A percentile compares a stretch with the other conserved stretches of the same genome.
phyloP scores from a whole-genome alignment of 2,888 invertebrate genomes.

The Ophioninae sp. region DNA sequence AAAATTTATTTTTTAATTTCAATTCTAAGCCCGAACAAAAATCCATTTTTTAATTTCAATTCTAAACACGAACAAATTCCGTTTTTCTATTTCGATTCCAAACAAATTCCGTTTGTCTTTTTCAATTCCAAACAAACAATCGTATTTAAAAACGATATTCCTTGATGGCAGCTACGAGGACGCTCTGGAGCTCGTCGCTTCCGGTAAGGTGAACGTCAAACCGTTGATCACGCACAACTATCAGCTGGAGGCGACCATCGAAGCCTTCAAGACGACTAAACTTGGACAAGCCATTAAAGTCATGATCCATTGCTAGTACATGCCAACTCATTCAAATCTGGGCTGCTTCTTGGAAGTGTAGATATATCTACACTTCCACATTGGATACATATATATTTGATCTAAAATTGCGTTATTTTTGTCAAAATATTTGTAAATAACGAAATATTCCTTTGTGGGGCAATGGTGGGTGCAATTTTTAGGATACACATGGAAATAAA shows the following conservation, averaged over 20 bases:
- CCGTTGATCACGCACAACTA: conserved; percentile 93
- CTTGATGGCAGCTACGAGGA: conserved; percentile 86
- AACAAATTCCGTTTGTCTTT: too few species aligned
- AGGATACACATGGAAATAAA: conserved; percentile 1
- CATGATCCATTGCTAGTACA: conserved; percentile 88
- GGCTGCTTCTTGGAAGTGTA: too few species aligned
- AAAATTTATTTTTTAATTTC: too few species aligned
- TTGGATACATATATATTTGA: background rate
- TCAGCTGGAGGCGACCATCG: conserved; percentile 87
- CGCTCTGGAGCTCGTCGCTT: conserved; percentile 89
- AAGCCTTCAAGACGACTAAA: conserved; percentile 92
- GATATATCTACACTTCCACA: background rate
- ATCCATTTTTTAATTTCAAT: too few species aligned
- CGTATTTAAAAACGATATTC: background rate
- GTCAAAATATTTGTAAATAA: conserved; percentile 23
- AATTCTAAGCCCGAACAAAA: too few species aligned
- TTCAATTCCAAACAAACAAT: too few species aligned
- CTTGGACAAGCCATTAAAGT: conserved; percentile 91
- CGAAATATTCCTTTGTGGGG: background rate
- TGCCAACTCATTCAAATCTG: too few species aligned
- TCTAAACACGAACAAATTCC: too few species aligned
- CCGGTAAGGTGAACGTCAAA: conserved; percentile 90
- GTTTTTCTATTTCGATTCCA: too few species aligned
- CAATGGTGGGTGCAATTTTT: background rate
- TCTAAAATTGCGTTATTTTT: conserved; percentile 17